Evolutionary conservation across 2,113 vertebrate species (phyloP), one percentile per base, ranked within the genome.

Genomic region (Pituophis catenifer): DNA sequence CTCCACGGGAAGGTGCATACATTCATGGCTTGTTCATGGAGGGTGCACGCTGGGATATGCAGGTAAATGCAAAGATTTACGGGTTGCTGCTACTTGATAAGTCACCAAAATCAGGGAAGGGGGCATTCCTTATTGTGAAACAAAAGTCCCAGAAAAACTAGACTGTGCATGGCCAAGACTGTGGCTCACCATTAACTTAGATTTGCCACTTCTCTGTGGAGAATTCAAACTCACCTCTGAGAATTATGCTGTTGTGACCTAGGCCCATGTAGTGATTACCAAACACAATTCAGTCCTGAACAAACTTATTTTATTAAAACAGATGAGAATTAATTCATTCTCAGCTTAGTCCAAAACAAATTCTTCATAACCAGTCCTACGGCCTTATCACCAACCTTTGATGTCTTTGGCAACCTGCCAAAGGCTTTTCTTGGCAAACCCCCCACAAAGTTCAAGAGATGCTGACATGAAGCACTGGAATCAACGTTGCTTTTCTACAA

Each of bases 11-110:
- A 95, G 99, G 99, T 0, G 99, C 98, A 0, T 99, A 98, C 0
- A 29, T 99, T 1, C 98, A 99, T 0, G 99, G 99, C 0, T 97
- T 99, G 89, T 99, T 98, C 97, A 98, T 99, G 98, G 99, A 99
- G 94, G 99, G 99, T 0, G 99, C 99, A 0, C 97, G 98, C 91
- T 99, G 99, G 99, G 99, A 99, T 59, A 94, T 95, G 0, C 98
- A 99, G 98, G 99, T 99, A 97, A 95, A 92, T 5, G 55, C 44
- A 8, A 59, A 89, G 24, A 19, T 38, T 59, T 5, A 24, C 87
- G 55, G 5, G 10, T 0, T 21, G 2, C 9, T n/a, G 5, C 1
- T 24, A 52, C 13, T 21, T 12, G 10, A 12, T 29, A 2, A 92
- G 4, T 86, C 29, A 1, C 1, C 5, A 26, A 3, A 5, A 0